Conservation (phyloP, 2,113 vertebrate genomes). For the Strix uralensis region DNA sequence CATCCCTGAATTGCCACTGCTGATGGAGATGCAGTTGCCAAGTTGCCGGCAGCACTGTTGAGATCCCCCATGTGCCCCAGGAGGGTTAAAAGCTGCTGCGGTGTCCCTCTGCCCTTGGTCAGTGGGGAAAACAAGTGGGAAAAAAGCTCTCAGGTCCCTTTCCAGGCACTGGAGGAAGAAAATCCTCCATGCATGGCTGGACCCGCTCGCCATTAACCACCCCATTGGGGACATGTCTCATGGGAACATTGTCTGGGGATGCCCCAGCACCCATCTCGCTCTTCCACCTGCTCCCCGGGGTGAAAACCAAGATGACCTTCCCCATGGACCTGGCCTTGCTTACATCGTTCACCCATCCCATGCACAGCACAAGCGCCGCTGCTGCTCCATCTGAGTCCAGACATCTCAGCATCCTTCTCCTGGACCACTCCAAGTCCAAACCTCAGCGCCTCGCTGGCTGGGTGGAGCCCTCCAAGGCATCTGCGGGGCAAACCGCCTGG, state of each 20-base stretch:
- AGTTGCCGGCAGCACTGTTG: rapidly evolving
- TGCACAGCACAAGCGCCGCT: background rate
- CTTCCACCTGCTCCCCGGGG: background rate
- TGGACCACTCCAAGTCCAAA: rapidly evolving
- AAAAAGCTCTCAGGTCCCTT: background rate
- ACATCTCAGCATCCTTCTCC: background rate
- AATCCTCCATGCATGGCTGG: background rate
- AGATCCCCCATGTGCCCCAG: background rate
- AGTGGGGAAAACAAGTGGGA: background rate
- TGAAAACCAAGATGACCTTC: background rate
- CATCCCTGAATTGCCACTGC: background rate
- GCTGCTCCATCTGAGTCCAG: background rate
- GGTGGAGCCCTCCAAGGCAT: background rate
- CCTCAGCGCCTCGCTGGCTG: rapidly evolving
- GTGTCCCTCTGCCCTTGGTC: background rate
- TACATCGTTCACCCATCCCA: background rate
- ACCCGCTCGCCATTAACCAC: background rate
- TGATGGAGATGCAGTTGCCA: background rate
- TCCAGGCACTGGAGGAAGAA: background rate
- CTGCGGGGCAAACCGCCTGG: rapidly evolving
- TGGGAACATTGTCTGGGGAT: background rate
- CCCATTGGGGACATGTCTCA: rapidly evolving
- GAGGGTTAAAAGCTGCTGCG: background rate
- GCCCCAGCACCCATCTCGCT: rapidly evolving
- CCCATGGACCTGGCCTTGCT: rapidly evolving